Evolutionary conservation across 2,888 invertebrate species (phyloP).

Genomic region (Limnephilus marmoratus): DNA sequence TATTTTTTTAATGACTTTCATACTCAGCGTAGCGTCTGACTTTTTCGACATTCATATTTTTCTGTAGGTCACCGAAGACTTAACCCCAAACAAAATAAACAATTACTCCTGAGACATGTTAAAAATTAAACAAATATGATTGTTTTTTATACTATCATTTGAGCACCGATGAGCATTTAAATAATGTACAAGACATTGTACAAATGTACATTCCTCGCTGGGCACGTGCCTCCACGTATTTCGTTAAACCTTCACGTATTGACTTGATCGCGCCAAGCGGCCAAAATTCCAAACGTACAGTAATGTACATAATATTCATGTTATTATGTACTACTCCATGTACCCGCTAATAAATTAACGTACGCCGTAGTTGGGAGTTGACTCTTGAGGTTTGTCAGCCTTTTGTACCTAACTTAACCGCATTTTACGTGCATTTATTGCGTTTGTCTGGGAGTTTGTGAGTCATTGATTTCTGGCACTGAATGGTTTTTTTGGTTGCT

Average conservation of each 20-base stretch:
- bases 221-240: background rate
- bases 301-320: constrained; percentile 2
- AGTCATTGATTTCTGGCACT: background rate
- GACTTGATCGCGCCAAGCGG: background rate
- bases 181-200: background rate
- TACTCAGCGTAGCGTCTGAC: background rate
- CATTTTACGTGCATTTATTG: background rate
- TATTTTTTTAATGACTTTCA: background rate
- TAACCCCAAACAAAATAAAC: background rate
- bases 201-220: background rate
- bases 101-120: background rate
- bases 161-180: background rate
- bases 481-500: background rate
- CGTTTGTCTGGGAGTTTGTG: background rate
- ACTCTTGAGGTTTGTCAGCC: background rate
- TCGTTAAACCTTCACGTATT: background rate
- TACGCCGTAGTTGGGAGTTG: background rate
- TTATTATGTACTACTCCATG: background rate
- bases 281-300: constrained; percentile 2
- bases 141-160: background rate
- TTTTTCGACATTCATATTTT: background rate
- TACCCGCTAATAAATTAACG: background rate
- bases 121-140: background rate
- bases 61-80: background rate
- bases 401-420: background rate